Percentiles rank a stretch among this genome's conserved stretches.
Conservation (phyloP, 1,140 invertebrate genomes). For the Aphelinus atriplicis region DNA sequence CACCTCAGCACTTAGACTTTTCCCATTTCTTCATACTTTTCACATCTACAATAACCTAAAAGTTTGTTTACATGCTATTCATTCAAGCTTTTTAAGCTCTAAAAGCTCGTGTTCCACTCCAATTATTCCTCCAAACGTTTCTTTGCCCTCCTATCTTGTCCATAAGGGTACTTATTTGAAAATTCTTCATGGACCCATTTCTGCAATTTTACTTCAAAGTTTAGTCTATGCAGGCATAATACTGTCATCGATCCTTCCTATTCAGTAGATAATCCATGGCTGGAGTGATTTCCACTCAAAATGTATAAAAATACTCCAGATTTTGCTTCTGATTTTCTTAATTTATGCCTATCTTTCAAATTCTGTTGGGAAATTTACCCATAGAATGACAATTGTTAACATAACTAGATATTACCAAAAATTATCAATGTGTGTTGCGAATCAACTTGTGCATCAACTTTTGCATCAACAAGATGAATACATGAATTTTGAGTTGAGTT, state of each 20-base stretch:
- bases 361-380: neutral
- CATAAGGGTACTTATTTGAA: conserved; percentile 60
- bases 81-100: conserved; percentile 68
- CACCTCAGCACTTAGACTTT: conserved; percentile 47
- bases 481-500: neutral
- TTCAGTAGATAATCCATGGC: neutral
- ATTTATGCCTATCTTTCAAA: neutral
- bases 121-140: conserved; percentile 63
- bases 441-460: too few relatives aligned
- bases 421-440: neutral
- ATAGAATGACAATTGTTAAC: neutral
- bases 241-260: neutral
- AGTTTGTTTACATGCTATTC: conserved; percentile 72
- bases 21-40: conserved; percentile 48
- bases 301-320: conserved; percentile 12
- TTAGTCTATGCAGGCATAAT: conserved; percentile 44
- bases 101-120: conserved; percentile 68
- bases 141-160: conserved; percentile 63
- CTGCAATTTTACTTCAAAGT: conserved; percentile 76
- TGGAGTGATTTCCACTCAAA: neutral
- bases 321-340: conserved; percentile 3
- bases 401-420: neutral
- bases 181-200: conserved; percentile 78
- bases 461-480: neutral
- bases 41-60: conserved; percentile 59